Evolutionary conservation across 2,797 vertebrate genomes (phyloP), one percentile per base, ranked within the genome.

Genomic region (Siniperca obscura): DNA sequence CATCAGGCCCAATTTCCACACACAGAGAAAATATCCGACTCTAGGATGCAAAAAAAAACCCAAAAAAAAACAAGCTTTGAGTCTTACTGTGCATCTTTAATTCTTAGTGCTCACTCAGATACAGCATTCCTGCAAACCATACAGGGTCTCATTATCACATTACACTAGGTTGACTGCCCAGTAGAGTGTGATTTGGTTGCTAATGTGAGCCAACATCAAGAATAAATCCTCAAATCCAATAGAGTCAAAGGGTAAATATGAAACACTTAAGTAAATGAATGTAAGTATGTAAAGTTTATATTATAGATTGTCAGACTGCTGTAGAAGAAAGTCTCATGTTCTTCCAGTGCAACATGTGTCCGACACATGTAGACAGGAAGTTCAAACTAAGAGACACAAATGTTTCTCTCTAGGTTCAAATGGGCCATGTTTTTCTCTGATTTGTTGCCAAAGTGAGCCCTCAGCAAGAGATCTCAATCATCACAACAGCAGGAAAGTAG

Each of bases 401-500:
- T 27, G 17, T 68, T 73, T 60, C 66, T 55, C 7, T 62, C 25
- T 2, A 2, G 42, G 44, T 73, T 64, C 9, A 81, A 82, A 62
- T 59, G 13, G 71, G 27, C 30, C 75, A 59, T 62, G n/a, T 25
- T 60, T 66, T 81, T 34, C 57, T 82, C 25, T 65, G 38, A 86
- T 78, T 60, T 68, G n/a, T 60, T 81, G 66, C 70, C 81, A 71
- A 55, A 11, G 27, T 21, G 14, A 19, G 56, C 27, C 65, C 21
- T 61, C 21, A 17, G 65, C 59, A 55, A 74, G 46, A 50, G n/a
- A 74, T 57, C 27, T 46, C 44, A 77, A 64, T 74, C 34, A 81
- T 57, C 5, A 53, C 56, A 52, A 76, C 17, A 81, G 22, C 22
- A 55, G 30, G n/a, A 70, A 80, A 86, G 67, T 70, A 38, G 75